A percentile compares a stretch with the other conserved stretches of the same genome.
Conservation (phyloP, 2,888 invertebrate species). For the Agriotes lineatus region DNA sequence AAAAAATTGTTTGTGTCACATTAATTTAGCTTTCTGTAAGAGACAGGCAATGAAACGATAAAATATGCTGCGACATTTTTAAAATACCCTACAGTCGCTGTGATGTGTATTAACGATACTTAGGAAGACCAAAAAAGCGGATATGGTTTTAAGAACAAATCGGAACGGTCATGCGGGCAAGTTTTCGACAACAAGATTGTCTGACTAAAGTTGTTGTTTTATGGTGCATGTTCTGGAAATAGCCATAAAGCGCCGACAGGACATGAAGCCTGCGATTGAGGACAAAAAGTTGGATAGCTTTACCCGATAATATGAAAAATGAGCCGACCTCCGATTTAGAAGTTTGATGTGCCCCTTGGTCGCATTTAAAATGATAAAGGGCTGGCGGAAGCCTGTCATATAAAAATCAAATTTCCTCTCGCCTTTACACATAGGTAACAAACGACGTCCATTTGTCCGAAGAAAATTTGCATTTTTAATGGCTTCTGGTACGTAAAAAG, state of each 20-base stretch:
- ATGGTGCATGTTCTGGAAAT: neutral
- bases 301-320: constrained; percentile 21
- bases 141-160: neutral
- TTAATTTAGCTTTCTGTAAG: constrained; percentile 21
- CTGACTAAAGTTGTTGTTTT: neutral
- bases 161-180: neutral
- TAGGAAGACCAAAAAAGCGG: no score
- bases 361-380: constrained; percentile 27
- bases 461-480: neutral
- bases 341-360: constrained; percentile 24
- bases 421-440: constrained; percentile 9
- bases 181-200: neutral
- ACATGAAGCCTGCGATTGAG: constrained; percentile 7
- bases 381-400: constrained; percentile 14
- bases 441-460: neutral
- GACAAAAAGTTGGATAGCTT: constrained; percentile 18
- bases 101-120: no score
- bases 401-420: constrained; percentile 22
- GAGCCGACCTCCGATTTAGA: constrained; percentile 16
- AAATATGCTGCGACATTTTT: neutral
- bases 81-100: neutral
- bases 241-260: constrained; percentile 9
- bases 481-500: no score
- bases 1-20: constrained; percentile 22
- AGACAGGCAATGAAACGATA: constrained; percentile 1